Conservation (phyloP, 2,797 vertebrate species). For the Antennarius maculatus region DNA sequence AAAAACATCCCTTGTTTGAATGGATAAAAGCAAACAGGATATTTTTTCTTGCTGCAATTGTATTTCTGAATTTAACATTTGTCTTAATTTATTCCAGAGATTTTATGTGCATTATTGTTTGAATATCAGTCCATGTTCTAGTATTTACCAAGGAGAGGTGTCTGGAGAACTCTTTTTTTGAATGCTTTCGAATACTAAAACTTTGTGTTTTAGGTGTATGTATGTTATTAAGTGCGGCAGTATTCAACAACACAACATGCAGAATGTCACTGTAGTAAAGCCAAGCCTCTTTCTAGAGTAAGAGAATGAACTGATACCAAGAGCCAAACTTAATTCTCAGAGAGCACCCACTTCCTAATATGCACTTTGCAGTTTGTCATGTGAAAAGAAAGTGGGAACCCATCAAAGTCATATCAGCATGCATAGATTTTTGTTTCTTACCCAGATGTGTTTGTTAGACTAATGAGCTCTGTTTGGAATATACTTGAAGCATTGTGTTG, state of each 20-base stretch:
- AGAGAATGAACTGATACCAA: slow-evolving; percentile 49
- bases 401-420: slow-evolving; percentile 71
- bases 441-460: slow-evolving; percentile 61
- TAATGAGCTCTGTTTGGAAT: slow-evolving; percentile 69
- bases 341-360: slow-evolving; percentile 63
- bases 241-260: slow-evolving; percentile 48
- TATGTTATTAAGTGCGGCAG: slow-evolving; percentile 53
- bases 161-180: slow-evolving; percentile 31
- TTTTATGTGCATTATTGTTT: slow-evolving; percentile 56
- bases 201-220: slow-evolving; percentile 59
- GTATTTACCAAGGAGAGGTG: slow-evolving; percentile 44
- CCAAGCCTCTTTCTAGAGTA: slow-evolving; percentile 59
- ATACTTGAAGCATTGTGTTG: slow-evolving; percentile 82
- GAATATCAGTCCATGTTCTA: slow-evolving; percentile 58
- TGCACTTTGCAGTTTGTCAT: slow-evolving; percentile 70
- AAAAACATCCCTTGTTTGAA: slow-evolving; percentile 58
- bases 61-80: slow-evolving; percentile 68
- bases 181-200: slow-evolving; percentile 52
- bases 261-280: slow-evolving; percentile 62
- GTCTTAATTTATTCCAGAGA: slow-evolving; percentile 60
- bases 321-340: slow-evolving; percentile 66
- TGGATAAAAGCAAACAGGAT: slow-evolving; percentile 62
- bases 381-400: slow-evolving; percentile 51
- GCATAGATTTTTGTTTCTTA: slow-evolving; percentile 69
- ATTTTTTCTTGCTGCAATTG: slow-evolving; percentile 67